Base-by-base conservation (phyloP, 1,140 invertebrate genomes). In the Drosophila simulans region DNA sequence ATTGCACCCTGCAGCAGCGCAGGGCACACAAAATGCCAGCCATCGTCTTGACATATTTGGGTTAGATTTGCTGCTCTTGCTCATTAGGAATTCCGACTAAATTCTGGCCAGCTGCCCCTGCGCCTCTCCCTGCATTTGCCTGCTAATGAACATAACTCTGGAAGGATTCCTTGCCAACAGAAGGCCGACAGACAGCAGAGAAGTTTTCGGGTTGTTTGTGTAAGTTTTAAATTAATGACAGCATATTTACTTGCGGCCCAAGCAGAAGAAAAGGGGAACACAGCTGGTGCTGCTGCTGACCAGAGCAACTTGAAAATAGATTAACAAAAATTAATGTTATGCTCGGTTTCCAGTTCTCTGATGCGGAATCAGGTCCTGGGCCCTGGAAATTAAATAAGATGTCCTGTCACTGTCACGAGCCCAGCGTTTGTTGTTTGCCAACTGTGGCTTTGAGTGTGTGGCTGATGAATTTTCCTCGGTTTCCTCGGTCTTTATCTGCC, bases 121-220 rank as follows among this genome's bases (percentile, higher is more conserved):
- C 78, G 70, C 31, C 8, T 7, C 8, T 1, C 7, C 31, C 31
- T 31, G 31, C 31, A 31, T 69, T 88, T 68, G 80, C 73, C 71
- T 89, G 80, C 88, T 91, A 91, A 91, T 91, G 89, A 91, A 89
- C 88, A 89, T 89, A 91, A 81, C 88, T 91, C 80, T 81, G 27
- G 68, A 11, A 34, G 46, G 58, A 70, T 60, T 53, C 40, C 37
- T 39, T n/a, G 13, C 40, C 17, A 20, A 17, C 58, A 62, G 37
- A 42, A 52, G 53, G 35, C 51, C 45, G 52, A 48, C 35, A 76
- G 59, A 75, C 64, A 48, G 43, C 39, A 39, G 46, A 37, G 63
- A 77, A 80, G 76, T 78, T 85, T 65, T 66, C 51, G 65, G 68
- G 69, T 70, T 89, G 81, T 83, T 85, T 90, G 80, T 60, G 73